Evolutionary conservation across 2,797 vertebrate genomes (phyloP).

Genomic region (Oreonectes daqikongensis): DNA sequence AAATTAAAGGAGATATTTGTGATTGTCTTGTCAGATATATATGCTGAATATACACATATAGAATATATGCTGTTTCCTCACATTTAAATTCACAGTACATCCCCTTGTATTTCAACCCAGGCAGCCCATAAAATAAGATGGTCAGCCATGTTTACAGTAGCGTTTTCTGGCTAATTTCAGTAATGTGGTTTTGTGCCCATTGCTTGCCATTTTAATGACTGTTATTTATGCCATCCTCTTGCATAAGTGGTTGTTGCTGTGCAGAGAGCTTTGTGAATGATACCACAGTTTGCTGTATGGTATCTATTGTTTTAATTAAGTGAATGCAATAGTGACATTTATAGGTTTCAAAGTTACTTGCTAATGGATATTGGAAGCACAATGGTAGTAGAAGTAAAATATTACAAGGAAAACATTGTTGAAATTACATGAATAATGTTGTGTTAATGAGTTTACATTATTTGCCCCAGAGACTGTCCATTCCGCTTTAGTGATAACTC

Average conservation of each 20-base stretch:
- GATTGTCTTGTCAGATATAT: conserved; percentile 7
- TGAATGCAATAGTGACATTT: conserved; percentile 90
- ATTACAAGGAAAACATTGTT: conserved; percentile 62
- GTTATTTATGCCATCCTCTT: conserved; percentile 91
- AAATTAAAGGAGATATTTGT: conserved; percentile 7
- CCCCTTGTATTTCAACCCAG: conserved; percentile 18
- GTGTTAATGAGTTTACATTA: conserved; percentile 73
- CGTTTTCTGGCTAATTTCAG: conserved; percentile 85
- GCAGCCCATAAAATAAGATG: conserved; percentile 4
- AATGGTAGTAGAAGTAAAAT: conserved; percentile 67
- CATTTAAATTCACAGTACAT: conserved; percentile 42
- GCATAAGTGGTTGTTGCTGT: conserved; percentile 82
- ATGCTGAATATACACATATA: neutral
- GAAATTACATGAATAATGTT: conserved; percentile 74
- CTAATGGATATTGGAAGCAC: conserved; percentile 78
- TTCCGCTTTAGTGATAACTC: conserved; percentile 67
- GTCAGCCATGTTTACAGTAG: conserved; percentile 74
- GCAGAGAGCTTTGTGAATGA: conserved; percentile 84
- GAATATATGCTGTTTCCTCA: neutral
- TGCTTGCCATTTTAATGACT: conserved; percentile 87
- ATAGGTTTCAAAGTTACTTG: conserved; percentile 86
- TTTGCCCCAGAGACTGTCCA: conserved; percentile 60
- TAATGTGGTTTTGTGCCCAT: conserved; percentile 88
- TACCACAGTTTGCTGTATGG: conserved; percentile 85
- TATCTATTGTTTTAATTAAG: conserved; percentile 99